phyloP scores from a whole-genome alignment of 64 coral and sea anemone species.

The Montipora capricornis region DNA sequence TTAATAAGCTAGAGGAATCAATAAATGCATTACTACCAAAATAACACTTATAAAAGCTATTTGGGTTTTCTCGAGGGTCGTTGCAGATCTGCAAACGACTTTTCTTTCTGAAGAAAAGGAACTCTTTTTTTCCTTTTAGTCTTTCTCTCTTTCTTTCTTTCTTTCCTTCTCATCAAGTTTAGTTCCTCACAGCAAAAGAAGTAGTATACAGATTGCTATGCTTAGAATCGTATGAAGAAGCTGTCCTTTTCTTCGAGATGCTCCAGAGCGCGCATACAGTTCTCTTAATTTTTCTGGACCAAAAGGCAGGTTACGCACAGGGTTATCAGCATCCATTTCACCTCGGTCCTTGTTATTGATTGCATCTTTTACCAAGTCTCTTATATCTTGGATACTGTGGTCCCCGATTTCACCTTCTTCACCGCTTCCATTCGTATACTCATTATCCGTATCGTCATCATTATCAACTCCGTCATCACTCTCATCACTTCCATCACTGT shows the following conservation, averaged over 20 bases:
- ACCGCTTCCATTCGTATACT: background rate
- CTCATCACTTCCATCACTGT: background rate
- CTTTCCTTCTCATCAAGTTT: background rate
- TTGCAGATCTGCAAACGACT: too few species aligned
- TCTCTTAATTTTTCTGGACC: background rate
- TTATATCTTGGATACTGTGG: background rate
- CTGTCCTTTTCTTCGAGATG: background rate
- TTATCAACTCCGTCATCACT: background rate
- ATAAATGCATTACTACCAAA: too few species aligned
- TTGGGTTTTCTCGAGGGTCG: too few species aligned
- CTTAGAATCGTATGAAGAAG: background rate
- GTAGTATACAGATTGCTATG: background rate
- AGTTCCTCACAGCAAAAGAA: background rate
- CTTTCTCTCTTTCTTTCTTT: background rate
- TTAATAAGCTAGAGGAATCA: too few species aligned
- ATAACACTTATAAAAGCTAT: too few species aligned
- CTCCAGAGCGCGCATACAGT: background rate
- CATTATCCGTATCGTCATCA: background rate
- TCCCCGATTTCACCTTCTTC: background rate
- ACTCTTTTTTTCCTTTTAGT: too few species aligned
- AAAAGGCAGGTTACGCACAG: background rate
- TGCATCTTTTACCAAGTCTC: background rate
- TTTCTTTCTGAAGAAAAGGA: too few species aligned
- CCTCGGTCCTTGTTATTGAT: constrained; percentile 12
- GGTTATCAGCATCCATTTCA: background rate